A percentile compares a stretch with the other conserved stretches of the same genome.
phyloP scores from a whole-genome alignment of 1,140 invertebrate species.

The Meloidogyne floridensis region DNA sequence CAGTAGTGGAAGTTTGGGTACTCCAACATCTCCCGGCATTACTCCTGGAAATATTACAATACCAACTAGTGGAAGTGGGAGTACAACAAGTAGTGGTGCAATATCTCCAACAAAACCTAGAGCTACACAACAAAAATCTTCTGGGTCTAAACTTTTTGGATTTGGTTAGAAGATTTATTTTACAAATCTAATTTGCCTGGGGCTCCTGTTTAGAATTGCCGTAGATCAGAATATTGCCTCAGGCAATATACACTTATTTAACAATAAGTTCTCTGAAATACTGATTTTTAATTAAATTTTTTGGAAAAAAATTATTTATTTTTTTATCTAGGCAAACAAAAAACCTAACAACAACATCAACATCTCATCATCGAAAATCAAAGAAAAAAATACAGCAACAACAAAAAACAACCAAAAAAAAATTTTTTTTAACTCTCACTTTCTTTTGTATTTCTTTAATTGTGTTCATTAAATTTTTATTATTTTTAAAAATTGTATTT shows the following conservation, averaged over 20 bases:
- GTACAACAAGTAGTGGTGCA: not conserved
- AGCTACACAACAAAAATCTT: constrained; percentile 28
- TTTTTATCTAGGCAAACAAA: constrained; percentile 23
- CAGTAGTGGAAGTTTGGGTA: constrained; percentile 35
- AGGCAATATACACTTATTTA: too few species aligned
- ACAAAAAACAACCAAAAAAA: not conserved
- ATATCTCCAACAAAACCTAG: constrained; percentile 29
- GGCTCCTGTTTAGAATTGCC: too few species aligned
- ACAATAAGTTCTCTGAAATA: too few species aligned
- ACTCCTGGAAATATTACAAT: not conserved
- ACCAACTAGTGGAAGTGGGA: constrained; percentile 5
- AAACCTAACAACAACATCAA: constrained; percentile 5
- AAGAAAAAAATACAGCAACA: not conserved
- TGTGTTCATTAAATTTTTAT: too few species aligned
- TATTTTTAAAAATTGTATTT: not conserved
- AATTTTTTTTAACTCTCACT: not conserved
- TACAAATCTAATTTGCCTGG: too few species aligned
- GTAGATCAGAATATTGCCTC: too few species aligned
- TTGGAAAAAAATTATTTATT: not conserved
- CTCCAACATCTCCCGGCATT: constrained; percentile 33
- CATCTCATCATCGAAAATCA: not conserved
- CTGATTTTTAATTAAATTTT: not conserved
- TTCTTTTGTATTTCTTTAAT: not conserved
- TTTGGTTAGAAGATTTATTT: constrained; percentile 25
- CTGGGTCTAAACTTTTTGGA: constrained; percentile 38